These are phyloP conservation scores for Drosophila kikkawai DNA, from an alignment of 1,140 invertebrate species.

Conservation along the genomic window DNA sequence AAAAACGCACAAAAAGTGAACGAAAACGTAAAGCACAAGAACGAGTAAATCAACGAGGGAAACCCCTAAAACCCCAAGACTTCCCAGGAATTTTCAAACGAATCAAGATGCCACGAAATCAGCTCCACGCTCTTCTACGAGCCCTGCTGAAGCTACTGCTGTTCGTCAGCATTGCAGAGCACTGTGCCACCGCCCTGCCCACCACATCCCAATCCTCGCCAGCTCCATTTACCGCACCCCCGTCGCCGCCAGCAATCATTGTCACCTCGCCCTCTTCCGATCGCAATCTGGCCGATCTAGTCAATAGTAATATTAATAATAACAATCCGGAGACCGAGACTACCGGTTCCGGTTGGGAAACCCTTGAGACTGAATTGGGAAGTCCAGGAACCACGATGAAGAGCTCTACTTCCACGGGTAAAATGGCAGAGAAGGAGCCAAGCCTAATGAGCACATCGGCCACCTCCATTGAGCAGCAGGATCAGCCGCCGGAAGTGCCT, in stretches of 20 bases:
- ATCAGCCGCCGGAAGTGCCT: constrained; percentile 75
- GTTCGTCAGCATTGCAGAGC: constrained; percentile 63
- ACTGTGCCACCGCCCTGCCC: constrained; percentile 58
- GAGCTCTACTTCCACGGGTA: constrained; percentile 15
- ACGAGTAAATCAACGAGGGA: constrained; percentile 14
- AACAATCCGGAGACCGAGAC: constrained; percentile 47
- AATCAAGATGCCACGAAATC: constrained; percentile 64
- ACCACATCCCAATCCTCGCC: constrained; percentile 50
- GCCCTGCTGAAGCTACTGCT: constrained; percentile 64
- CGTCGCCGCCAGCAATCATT: constrained; percentile 2
- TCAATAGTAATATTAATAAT: constrained; percentile 19
- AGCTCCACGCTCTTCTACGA: constrained; percentile 54
- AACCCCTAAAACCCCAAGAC: constrained; percentile 6
- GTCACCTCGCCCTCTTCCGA: constrained; percentile 38
- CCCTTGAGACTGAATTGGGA: constrained; percentile 73
- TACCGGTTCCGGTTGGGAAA: constrained; percentile 64
- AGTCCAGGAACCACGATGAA: constrained; percentile 32
- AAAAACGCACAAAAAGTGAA: constrained; percentile 56
- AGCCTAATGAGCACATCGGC: constrained; percentile 50
- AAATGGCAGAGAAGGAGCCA: constrained; percentile 30
- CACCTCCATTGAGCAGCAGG: constrained; percentile 81
- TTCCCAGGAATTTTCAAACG: constrained; percentile 15
- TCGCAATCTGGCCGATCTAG: constrained; percentile 58
- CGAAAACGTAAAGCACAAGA: constrained; percentile 3
- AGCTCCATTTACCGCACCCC: constrained; percentile 41